These are phyloP conservation scores for Lamprologus sp. DNA, from an alignment of 2,113 vertebrate species.

Conservation along the genomic window DNA sequence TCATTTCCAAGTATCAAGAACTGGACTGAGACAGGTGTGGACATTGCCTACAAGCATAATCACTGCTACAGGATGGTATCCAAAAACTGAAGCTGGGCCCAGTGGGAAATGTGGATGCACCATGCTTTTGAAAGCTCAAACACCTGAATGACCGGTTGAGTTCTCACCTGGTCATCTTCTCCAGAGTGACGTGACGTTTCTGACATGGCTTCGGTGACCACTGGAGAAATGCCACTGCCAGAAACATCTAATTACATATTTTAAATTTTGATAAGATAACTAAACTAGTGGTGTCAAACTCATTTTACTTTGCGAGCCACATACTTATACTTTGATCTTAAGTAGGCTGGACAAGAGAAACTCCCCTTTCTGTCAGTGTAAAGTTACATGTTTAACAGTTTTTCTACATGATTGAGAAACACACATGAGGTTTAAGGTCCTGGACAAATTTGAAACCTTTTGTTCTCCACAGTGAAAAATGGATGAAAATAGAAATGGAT, in stretches of 20 bases:
- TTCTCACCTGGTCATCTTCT: neutral
- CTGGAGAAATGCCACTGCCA: neutral
- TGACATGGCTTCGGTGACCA: neutral
- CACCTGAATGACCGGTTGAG: neutral
- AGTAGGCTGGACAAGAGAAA: neutral
- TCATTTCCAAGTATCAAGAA: neutral
- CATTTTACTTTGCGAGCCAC: neutral
- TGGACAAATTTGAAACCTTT: neutral
- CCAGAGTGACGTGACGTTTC: neutral
- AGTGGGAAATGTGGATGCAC: neutral
- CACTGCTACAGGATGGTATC: neutral
- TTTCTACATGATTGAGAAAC: neutral
- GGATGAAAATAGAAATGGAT: neutral
- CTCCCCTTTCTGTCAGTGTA: neutral
- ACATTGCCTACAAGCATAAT: neutral
- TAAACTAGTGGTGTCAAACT: neutral
- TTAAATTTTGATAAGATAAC: neutral
- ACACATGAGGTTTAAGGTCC: neutral
- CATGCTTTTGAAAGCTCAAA: neutral
- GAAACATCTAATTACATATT: neutral
- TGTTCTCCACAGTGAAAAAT: neutral
- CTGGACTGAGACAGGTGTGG: neutral
- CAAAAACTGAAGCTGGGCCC: neutral
- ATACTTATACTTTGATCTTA: neutral
- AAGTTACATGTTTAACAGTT: neutral